Percentiles rank a stretch among this genome's conserved stretches.
These are phyloP conservation scores for Tautogolabrus adspersus DNA, from an alignment of 2,113 vertebrate genomes.

Conservation along the genomic window DNA sequence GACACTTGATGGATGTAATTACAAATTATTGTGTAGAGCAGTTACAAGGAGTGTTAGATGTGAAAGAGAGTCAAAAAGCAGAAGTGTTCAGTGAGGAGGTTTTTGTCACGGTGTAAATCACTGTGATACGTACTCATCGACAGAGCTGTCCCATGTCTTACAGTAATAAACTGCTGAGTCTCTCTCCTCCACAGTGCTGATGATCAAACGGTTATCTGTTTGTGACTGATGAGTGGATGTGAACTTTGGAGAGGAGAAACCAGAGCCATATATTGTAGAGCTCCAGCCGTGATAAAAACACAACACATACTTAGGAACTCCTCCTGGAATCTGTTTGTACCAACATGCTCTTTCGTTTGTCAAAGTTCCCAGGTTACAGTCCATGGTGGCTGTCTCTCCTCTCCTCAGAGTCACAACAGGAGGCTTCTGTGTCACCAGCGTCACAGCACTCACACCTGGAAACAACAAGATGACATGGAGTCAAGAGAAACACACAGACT, in stretches of 20 bases:
- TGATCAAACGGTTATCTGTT: constrained; percentile 58
- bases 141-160: constrained; percentile 11
- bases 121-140: constrained; percentile 11
- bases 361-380: constrained; percentile 50
- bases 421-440: constrained; percentile 58
- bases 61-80: constrained; percentile 4
- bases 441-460: constrained; percentile 61
- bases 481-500: constrained; percentile 31
- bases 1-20: too few species aligned
- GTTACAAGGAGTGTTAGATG: too few species aligned
- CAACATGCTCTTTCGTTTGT: neutral
- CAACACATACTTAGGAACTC: constrained; percentile 22
- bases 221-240: constrained; percentile 43
- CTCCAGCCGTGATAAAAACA: neutral
- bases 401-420: constrained; percentile 44
- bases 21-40: too few species aligned
- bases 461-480: constrained; percentile 37
- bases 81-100: constrained; percentile 50
- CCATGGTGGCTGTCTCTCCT: constrained; percentile 49
- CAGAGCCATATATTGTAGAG: constrained; percentile 20
- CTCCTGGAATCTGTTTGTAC: constrained; percentile 68
- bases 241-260: constrained; percentile 58
- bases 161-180: constrained; percentile 76
- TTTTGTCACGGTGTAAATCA: constrained; percentile 66
- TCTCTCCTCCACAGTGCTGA: constrained; percentile 56